Base-by-base conservation (phyloP, 2,113 vertebrate genomes). In the Cololabis saira region DNA sequence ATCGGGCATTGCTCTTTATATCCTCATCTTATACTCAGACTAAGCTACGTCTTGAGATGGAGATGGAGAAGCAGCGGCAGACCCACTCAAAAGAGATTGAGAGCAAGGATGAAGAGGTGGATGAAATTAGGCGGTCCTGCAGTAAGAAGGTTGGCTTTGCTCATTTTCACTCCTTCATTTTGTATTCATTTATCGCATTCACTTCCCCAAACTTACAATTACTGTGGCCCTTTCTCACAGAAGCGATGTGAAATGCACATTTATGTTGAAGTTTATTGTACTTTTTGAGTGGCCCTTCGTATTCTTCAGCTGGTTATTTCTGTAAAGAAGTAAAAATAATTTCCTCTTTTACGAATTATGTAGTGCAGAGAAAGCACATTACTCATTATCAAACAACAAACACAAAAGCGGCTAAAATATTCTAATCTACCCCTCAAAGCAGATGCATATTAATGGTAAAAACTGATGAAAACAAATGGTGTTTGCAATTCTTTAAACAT, bases 11-110 rank as follows among this genome's bases (percentile, higher is more conserved):
- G 33, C 58, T 17, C 21, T 73, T 5, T 41, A 6, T 64, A 14
- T 71, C 30, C 47, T 56, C 33, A 12, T 64, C 21, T 6, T 78
- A 41, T n/a, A 22, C 56, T 47, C 69, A 99, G 97, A 94, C 96
- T 48, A 99, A 99, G 84, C 91, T 99, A 61, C 94, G 97, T n/a
- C 92, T 98, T 15, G 97, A 99, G 91, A 99, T 99, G 98, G 97
- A 99, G 92, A 99, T 96, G 96, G 96, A 98, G 83, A 85, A 94
- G 55, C 91, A 95, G 81, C 92, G 95, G 48, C 98, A 99, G 91
- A 96, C 89, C 16, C 97, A 99, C 22, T 92, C 95, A 53, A 99
- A 99, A 86, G 98, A 99, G 67, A 93, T 97, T 59, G 98, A 99
- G 74, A 94, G 91, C 83, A 96, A 97, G 0, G 97, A 99, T 1